Evolutionary conservation across 2,888 invertebrate genomes (phyloP), one percentile per base, ranked within the genome.

Genomic region (Epinotia ramella): DNA sequence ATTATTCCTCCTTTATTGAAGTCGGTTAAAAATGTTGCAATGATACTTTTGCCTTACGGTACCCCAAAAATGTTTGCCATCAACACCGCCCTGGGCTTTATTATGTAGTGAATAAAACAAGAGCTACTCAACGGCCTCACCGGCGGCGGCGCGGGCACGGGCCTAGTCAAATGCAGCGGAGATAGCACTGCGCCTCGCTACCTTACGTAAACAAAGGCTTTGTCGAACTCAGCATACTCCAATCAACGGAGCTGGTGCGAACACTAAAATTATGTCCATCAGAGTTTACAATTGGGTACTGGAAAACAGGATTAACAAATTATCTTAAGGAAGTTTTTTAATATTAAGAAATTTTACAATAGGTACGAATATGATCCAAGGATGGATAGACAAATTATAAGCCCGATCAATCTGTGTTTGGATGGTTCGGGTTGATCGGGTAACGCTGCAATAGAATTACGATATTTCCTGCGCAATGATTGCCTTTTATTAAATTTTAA

Each of bases 101-200:
- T 74, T 72, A 72, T 40, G 20, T 67, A 62, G 72, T 76, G 73
- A 69, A 78, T 66, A 77, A 78, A 76, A 76, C 71, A 78, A 80
- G 79, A 69, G 79, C 79, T 79, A 79, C 80, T 80, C 77, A 76
- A 76, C 77, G 60, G 76, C 76, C 63, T 69, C 73, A 20, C 57
- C 60, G 53, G 70, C 66, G 60, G 46, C 60, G 53, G 70, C 66
- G 60, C 76, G 66, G 71, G 62, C 76, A 11, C 62, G 60, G 66
- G 66, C n/a, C 74, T 12, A 72, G 66, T 72, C 56, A 60, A 63
- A 72, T 72, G 72, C 72, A 76, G 67, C 67, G 53, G 71, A 76
- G 69, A 71, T 72, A 75, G 40, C 65, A 62, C 74, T 75, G 40
- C 62, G 60, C 33, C 18, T 59, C 33, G 53, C 65, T 62, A 57